phyloP scores from a whole-genome alignment of 2,113 vertebrate species.

The Perccottus glenii region DNA sequence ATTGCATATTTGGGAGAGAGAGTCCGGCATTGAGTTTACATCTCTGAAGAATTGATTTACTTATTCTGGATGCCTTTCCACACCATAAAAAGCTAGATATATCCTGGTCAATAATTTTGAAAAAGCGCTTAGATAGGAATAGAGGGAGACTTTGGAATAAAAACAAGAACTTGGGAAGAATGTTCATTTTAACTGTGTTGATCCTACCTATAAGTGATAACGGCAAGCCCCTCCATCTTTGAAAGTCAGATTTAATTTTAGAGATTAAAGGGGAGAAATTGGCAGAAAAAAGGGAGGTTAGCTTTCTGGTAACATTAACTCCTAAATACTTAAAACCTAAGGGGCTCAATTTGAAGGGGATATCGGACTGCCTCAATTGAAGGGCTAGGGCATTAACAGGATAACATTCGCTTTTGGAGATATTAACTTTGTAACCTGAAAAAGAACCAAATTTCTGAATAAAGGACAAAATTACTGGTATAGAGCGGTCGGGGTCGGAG shows the following conservation, averaged over 20 bases:
- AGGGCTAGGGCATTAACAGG: background rate
- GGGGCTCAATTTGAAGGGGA: background rate
- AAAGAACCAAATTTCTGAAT: slow-evolving; percentile 6
- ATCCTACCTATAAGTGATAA: background rate
- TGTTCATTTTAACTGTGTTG: background rate
- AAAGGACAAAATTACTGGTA: background rate
- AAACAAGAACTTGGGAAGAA: background rate
- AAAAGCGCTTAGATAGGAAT: no score
- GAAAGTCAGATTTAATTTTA: background rate
- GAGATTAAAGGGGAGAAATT: background rate
- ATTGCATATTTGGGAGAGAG: background rate
- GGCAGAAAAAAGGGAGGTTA: background rate
- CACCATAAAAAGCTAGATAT: background rate
- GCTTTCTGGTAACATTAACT: background rate
- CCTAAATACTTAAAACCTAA: background rate
- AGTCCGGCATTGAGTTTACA: background rate
- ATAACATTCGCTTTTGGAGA: slow-evolving; percentile 1
- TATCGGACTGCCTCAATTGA: background rate
- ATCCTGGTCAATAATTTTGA: background rate
- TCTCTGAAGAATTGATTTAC: background rate
- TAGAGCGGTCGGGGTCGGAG: background rate
- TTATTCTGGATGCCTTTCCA: background rate
- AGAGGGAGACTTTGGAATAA: background rate
- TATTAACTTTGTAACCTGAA: slow-evolving; percentile 2
- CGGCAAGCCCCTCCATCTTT: background rate